These are phyloP conservation scores for Malurus splendens DNA, from an alignment of 2,797 vertebrate genomes.

Conservation along the genomic window DNA sequence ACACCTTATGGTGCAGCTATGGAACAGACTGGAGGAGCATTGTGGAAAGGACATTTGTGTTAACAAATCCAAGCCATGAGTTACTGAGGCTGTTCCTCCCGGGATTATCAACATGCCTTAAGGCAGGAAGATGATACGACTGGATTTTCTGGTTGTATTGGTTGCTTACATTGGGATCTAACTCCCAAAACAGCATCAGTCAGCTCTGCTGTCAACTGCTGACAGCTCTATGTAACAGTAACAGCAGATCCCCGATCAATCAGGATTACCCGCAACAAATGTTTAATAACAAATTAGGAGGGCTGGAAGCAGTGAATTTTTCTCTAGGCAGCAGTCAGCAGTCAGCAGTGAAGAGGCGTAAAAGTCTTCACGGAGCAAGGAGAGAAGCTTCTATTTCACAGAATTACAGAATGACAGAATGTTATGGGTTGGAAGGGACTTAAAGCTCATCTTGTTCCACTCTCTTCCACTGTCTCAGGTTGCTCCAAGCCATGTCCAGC, in stretches of 20 bases:
- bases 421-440: neutral
- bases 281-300: neutral
- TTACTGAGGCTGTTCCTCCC: neutral
- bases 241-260: rapidly evolving
- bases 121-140: neutral
- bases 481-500: rapidly evolving
- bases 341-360: neutral
- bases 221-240: neutral
- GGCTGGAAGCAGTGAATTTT: neutral
- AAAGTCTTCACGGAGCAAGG: neutral
- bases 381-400: neutral
- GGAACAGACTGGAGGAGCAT: neutral
- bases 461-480: neutral
- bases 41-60: neutral
- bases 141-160: neutral
- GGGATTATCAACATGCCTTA: neutral
- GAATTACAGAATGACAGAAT: neutral
- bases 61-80: neutral
- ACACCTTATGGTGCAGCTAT: neutral
- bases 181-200: neutral
- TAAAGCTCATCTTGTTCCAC: neutral
- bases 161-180: neutral
- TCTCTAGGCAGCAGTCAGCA: neutral
- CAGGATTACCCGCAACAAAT: neutral
- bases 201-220: neutral